phyloP scores from a whole-genome alignment of 2,113 vertebrate species.

The Cyanoramphus novaezelandiae region DNA sequence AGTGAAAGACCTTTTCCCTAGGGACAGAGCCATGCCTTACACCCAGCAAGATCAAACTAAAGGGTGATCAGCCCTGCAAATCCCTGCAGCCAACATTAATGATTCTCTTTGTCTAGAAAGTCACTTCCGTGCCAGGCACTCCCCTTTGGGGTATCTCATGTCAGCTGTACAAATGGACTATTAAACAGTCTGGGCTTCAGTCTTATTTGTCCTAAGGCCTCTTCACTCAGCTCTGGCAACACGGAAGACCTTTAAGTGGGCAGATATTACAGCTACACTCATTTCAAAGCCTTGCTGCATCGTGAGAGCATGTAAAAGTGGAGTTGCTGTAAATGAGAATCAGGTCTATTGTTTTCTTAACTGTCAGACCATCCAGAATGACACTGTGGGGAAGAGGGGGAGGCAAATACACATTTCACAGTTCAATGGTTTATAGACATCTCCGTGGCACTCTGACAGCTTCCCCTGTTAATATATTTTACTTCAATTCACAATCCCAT shows the following conservation, averaged over 20 bases:
- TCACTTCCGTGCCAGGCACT: not conserved
- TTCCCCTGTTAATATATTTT: conserved; percentile 13
- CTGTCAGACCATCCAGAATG: conserved; percentile 12
- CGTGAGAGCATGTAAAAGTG: not conserved
- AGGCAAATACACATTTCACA: conserved; percentile 44
- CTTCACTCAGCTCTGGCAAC: not conserved
- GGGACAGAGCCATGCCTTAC: not conserved
- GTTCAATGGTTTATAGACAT: conserved; percentile 50
- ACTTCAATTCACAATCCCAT: conserved; percentile 34
- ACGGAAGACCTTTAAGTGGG: not conserved
- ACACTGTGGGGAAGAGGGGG: not conserved
- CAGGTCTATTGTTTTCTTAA: conserved; percentile 17
- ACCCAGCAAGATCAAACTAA: not conserved
- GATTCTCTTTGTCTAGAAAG: not conserved
- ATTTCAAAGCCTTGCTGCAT: not conserved
- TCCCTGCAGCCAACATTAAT: not conserved
- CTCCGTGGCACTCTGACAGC: not conserved
- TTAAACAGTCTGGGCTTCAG: not conserved
- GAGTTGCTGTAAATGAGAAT: conserved; percentile 6
- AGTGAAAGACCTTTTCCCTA: not conserved
- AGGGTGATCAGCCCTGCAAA: not conserved
- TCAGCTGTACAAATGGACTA: conserved; percentile 27
- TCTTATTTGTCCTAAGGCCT: conserved; percentile 2
- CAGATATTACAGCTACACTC: not conserved
- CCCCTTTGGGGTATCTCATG: not conserved